Base-by-base conservation (phyloP, 1,140 invertebrate genomes). In the Coptotermes formosanus region DNA sequence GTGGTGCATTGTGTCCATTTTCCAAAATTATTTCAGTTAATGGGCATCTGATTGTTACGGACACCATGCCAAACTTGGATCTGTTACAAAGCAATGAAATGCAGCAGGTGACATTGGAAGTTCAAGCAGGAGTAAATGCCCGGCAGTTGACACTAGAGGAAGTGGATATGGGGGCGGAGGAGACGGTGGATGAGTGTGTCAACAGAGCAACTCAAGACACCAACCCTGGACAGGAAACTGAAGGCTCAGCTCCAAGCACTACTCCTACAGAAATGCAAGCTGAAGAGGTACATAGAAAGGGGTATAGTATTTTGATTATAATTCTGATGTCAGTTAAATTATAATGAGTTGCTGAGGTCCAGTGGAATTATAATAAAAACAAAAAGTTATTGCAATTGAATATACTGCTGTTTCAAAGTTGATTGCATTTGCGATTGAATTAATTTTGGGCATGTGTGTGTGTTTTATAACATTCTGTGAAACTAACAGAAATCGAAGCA, bases 11-110 rank as follows among this genome's bases (percentile, higher is more conserved):
- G 45, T 48, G 19, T 21, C 19, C 0, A 55, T 55, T 12, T 55
- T 55, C 52, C 52, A 75, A 75, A 64, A 75, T 30, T 75, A 30
- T 75, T 75, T 75, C n/a, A 75, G 64, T 75, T 25, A 75, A 75
- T 75, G 64, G 64, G 16, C 64, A 75, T n/a, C 25, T 75, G n/a
- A 25, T 75, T 75, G 64, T 75, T 75, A 30, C 64, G 64, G 64
- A 75, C n/a, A 30, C 25, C n/a, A 75, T 75, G 64, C 25, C 25
- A 75, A 75, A 75, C 25, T 30, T 75, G 64, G 64, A 75, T 30
- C 7, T 75, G 64, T 75, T 75, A 75, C 64, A 75, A 75, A 75
- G 64, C n/a, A 75, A 16, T 75, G 59, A 64, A 64, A 23, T 64
- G 8, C 59, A 64, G 12, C 59, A 64, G 12, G 64, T 75, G 64